Conservation (phyloP, 2,797 vertebrate genomes). For the Hemibagrus guttatus region DNA sequence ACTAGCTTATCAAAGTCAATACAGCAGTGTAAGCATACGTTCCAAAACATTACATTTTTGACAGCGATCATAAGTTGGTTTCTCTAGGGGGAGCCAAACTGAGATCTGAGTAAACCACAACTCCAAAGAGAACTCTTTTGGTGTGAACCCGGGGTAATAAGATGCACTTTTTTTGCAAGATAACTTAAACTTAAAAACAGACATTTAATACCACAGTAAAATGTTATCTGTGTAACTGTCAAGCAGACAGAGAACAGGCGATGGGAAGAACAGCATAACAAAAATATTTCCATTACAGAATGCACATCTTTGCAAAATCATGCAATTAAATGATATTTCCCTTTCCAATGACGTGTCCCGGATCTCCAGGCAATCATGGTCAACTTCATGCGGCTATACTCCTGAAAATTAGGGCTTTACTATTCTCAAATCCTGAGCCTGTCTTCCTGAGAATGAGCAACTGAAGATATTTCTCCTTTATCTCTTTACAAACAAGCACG, state of each 20-base stretch:
- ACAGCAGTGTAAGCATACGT: background rate
- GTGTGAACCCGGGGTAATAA: background rate
- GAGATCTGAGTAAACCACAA: background rate
- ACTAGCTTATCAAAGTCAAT: background rate
- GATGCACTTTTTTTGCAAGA: background rate
- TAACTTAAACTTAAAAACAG: background rate
- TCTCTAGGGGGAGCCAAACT: background rate
- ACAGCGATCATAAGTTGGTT: background rate
- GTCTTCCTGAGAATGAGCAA: background rate
- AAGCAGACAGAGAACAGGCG: background rate
- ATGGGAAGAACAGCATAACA: background rate
- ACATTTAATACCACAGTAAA: background rate
- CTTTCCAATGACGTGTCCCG: background rate
- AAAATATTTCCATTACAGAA: background rate
- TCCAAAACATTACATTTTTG: background rate
- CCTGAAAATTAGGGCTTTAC: background rate
- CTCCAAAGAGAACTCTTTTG: background rate
- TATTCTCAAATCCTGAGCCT: background rate
- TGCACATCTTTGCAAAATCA: background rate
- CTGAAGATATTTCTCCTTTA: background rate
- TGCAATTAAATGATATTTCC: background rate
- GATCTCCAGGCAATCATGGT: background rate
- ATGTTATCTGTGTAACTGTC: background rate
- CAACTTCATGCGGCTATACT: background rate
- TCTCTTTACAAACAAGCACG: background rate